Evolutionary conservation across 2,797 vertebrate genomes (phyloP).

Genomic region (Sylvia borin): DNA sequence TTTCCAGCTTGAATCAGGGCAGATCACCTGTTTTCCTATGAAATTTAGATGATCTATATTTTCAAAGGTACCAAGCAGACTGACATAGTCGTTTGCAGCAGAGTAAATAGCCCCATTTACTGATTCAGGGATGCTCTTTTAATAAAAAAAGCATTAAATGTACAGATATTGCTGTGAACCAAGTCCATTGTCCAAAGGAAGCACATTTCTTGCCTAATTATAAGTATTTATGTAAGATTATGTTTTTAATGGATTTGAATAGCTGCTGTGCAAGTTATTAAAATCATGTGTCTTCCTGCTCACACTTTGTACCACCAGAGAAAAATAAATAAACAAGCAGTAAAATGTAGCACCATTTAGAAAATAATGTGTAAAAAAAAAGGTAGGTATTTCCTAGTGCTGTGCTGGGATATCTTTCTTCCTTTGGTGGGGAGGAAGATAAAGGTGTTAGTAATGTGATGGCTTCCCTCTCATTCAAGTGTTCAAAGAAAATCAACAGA

Average conservation of each 20-base stretch:
- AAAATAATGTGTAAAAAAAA: constrained; percentile 50
- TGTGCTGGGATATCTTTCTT: neutral
- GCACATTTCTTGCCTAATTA: constrained; percentile 30
- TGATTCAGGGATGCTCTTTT: neutral
- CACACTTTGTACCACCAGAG: constrained; percentile 30
- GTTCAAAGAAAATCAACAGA: neutral
- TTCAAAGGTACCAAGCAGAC: neutral
- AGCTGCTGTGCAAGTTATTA: constrained; percentile 47
- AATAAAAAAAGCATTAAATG: neutral
- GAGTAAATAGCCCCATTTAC: neutral
- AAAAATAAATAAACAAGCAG: constrained; percentile 48
- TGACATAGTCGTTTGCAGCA: neutral
- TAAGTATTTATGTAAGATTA: neutral
- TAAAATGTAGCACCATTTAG: constrained; percentile 49
- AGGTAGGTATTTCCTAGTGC: neutral
- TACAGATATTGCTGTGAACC: constrained; percentile 42
- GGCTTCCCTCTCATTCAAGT: neutral
- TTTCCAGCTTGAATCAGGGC: neutral
- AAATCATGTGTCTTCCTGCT: constrained; percentile 53
- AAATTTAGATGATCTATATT: neutral
- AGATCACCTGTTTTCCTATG: neutral
- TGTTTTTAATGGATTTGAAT: constrained; percentile 50
- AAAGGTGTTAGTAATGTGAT: neutral
- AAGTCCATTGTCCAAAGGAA: constrained; percentile 51
- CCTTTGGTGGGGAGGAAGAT: neutral